Conservation (phyloP, 2,797 vertebrate species). For the Scarus forsteni region DNA sequence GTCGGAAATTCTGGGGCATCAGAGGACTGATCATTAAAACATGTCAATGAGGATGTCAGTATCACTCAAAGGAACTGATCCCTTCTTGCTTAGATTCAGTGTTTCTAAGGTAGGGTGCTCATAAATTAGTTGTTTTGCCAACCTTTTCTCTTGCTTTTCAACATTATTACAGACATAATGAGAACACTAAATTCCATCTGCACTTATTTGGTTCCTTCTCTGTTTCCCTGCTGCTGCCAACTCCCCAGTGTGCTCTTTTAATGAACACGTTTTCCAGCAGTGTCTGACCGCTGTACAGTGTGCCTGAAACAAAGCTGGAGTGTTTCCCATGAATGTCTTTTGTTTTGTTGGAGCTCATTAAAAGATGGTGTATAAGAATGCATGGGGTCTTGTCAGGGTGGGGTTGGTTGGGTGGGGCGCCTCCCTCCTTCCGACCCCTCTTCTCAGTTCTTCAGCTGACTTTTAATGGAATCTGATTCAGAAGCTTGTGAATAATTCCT, state of each 20-base stretch:
- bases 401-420: neutral
- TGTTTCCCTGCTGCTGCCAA: neutral
- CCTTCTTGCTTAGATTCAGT: too few relatives aligned
- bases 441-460: constrained; percentile 52
- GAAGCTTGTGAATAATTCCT: constrained; percentile 79
- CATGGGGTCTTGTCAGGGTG: neutral
- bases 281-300: neutral
- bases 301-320: constrained; percentile 25
- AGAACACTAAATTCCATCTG: too few relatives aligned
- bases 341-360: constrained; percentile 61
- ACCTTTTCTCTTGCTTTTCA: too few relatives aligned
- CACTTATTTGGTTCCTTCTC: too few relatives aligned
- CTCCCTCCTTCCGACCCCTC: neutral
- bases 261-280: neutral
- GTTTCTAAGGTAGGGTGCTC: too few relatives aligned
- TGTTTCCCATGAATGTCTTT: constrained; percentile 31
- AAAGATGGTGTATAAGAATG: constrained; percentile 40
- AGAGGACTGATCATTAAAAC: too few relatives aligned
- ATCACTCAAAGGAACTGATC: too few relatives aligned
- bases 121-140: too few relatives aligned
- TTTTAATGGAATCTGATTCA: constrained; percentile 75
- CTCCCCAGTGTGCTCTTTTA: neutral
- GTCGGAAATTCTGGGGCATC: too few relatives aligned
- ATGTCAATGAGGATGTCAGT: too few relatives aligned
- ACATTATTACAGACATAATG: too few relatives aligned